These are phyloP conservation scores for Drosophila trichaetosa DNA, from an alignment of 2,888 invertebrate genomes.

Conservation along the genomic window DNA sequence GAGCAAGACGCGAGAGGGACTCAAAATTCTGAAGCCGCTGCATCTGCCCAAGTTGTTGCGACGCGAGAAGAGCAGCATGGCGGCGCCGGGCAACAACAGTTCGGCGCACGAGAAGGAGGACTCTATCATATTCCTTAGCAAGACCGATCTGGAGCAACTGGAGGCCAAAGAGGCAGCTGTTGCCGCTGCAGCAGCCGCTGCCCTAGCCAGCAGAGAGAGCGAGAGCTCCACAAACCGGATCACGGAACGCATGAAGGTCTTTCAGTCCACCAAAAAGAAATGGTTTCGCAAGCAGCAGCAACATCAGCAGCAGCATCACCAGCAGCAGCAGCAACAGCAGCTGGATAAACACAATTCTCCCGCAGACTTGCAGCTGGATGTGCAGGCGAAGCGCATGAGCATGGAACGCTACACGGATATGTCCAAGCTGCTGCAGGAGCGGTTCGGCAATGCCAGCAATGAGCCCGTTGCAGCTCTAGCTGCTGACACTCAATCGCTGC, in stretches of 20 bases:
- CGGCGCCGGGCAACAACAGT: slow-evolving; percentile 39
- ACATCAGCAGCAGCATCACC: slow-evolving; percentile 62
- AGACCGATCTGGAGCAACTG: slow-evolving; percentile 88
- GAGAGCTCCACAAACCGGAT: slow-evolving; percentile 71
- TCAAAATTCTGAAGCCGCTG: slow-evolving; percentile 86
- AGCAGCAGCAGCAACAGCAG: slow-evolving; percentile 30
- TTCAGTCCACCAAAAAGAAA: slow-evolving; percentile 87
- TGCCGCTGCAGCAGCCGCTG: slow-evolving; percentile 62
- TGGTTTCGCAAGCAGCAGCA: slow-evolving; percentile 87
- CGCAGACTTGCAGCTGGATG: slow-evolving; percentile 86
- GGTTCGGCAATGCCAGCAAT: slow-evolving; percentile 86
- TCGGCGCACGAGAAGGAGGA: slow-evolving; percentile 87
- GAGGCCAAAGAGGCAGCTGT: slow-evolving; percentile 83
- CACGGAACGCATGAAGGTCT: slow-evolving; percentile 85
- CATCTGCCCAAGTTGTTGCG: slow-evolving; percentile 83
- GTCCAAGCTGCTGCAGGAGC: slow-evolving; percentile 89
- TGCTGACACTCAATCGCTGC: slow-evolving; percentile 51
- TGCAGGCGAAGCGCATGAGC: slow-evolving; percentile 88
- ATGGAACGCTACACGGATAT: slow-evolving; percentile 90
- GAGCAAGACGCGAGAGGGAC: slow-evolving; percentile 86
- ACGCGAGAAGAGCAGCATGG: slow-evolving; percentile 84
- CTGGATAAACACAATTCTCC: slow-evolving; percentile 21
- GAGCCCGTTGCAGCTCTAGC: slow-evolving; percentile 8
- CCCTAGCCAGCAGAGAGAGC: slow-evolving; percentile 55
- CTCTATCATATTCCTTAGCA: slow-evolving; percentile 89